Conservation (phyloP, 2,113 vertebrate species). For the Malurus melanocephalus region DNA sequence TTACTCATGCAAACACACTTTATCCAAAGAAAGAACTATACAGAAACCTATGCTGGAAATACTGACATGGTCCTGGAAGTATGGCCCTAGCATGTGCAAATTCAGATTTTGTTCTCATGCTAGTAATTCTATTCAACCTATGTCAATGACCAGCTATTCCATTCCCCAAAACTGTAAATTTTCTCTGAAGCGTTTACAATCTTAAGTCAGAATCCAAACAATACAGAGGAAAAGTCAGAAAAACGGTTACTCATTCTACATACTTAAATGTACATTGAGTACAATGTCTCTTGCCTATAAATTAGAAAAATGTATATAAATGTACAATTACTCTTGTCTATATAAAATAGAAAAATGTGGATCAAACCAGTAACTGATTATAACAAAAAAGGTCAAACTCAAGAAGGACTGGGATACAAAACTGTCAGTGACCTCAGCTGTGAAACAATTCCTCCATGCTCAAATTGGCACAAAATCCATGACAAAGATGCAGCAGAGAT, state of each 20-base stretch:
- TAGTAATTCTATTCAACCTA: not conserved
- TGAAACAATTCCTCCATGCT: not conserved
- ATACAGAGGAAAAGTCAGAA: not conserved
- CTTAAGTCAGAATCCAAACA: not conserved
- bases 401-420: not conserved
- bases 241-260: not conserved
- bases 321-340: not conserved
- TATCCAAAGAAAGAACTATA: not conserved
- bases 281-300: not conserved
- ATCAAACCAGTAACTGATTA: not conserved
- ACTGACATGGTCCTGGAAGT: not conserved
- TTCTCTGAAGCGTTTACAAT: not conserved
- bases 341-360: not conserved
- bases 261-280: not conserved
- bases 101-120: not conserved
- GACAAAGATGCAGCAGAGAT: not conserved
- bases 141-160: not conserved
- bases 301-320: not conserved
- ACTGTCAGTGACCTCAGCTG: not conserved
- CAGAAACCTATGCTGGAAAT: not conserved
- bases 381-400: not conserved
- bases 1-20: not conserved
- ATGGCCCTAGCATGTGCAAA: not conserved
- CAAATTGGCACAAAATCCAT: not conserved
- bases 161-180: not conserved